Evolutionary conservation across 2,797 vertebrate genomes (phyloP).

Genomic region (Crenuchus spilurus): DNA sequence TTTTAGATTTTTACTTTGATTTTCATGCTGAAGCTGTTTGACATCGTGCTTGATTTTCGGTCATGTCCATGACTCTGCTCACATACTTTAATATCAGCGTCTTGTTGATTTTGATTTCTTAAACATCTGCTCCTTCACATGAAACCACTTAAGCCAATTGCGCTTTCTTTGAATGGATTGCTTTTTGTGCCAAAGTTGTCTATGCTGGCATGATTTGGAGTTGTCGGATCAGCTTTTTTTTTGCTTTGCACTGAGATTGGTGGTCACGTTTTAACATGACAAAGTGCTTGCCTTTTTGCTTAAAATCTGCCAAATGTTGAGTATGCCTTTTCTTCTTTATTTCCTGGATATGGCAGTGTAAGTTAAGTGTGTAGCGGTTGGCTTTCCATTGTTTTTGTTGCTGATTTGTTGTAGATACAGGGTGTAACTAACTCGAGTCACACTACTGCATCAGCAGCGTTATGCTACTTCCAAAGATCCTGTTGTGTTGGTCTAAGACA

Average conservation of each 20-base stretch:
- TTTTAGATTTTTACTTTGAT: slow-evolving; percentile 16
- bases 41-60: no score
- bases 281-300: slow-evolving; percentile 58
- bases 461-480: slow-evolving; percentile 73
- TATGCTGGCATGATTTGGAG: slow-evolving; percentile 25
- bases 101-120: slow-evolving; percentile 7
- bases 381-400: not conserved
- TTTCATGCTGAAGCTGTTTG: slow-evolving; percentile 5
- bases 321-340: slow-evolving; percentile 9
- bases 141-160: slow-evolving; percentile 36
- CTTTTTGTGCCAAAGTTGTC: slow-evolving; percentile 38
- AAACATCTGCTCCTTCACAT: slow-evolving; percentile 1
- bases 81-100: not conserved
- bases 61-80: not conserved
- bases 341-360: not conserved
- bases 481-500: slow-evolving; percentile 5
- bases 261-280: slow-evolving; percentile 49
- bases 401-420: slow-evolving; percentile 14
- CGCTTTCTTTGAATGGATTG: not conserved
- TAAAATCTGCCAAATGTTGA: slow-evolving; percentile 62
- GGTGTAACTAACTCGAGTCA: not conserved
- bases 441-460: slow-evolving; percentile 51
- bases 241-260: slow-evolving; percentile 1
- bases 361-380: not conserved
- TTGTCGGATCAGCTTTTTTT: slow-evolving; percentile 16